Evolutionary conservation across 2,797 vertebrate genomes (phyloP).

Genomic region (Sebastiscus tertius): DNA sequence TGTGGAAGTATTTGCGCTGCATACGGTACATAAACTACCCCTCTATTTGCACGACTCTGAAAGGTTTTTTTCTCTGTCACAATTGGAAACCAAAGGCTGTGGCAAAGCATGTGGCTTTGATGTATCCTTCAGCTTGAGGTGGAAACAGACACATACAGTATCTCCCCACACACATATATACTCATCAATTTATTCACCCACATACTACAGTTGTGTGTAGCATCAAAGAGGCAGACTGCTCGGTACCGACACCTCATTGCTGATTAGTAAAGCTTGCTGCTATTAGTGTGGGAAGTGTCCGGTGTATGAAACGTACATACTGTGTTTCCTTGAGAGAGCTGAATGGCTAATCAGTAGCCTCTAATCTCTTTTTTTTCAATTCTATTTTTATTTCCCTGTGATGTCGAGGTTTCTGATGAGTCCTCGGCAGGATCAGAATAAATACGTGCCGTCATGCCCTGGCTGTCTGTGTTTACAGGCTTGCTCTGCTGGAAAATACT

Average conservation of each 20-base stretch:
- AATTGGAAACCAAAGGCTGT: conserved; percentile 7
- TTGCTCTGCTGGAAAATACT: not conserved
- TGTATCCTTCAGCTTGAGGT: conserved; percentile 29
- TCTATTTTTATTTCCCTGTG: conserved; percentile 9
- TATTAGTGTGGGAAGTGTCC: conserved; percentile 26
- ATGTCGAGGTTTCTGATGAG: conserved; percentile 7
- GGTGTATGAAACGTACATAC: not conserved
- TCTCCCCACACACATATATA: conserved; percentile 6
- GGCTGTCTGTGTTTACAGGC: not conserved
- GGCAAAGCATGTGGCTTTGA: conserved; percentile 31
- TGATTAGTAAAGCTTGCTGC: conserved; percentile 33
- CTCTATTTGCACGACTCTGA: conserved; percentile 5
- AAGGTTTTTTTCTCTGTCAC: not conserved
- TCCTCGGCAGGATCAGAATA: not conserved
- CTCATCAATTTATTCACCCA: conserved; percentile 38
- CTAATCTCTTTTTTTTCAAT: not conserved
- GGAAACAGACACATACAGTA: conserved; percentile 1
- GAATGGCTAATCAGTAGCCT: conserved; percentile 14
- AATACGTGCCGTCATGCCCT: not conserved
- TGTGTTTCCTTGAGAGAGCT: not conserved
- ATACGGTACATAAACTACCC: conserved; percentile 8
- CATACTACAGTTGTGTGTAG: conserved; percentile 8
- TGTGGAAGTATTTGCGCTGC: not conserved
- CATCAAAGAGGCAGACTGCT: conserved; percentile 38
- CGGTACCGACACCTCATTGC: not conserved